Conservation (phyloP, 1,140 invertebrate genomes). For the Proales similis region DNA sequence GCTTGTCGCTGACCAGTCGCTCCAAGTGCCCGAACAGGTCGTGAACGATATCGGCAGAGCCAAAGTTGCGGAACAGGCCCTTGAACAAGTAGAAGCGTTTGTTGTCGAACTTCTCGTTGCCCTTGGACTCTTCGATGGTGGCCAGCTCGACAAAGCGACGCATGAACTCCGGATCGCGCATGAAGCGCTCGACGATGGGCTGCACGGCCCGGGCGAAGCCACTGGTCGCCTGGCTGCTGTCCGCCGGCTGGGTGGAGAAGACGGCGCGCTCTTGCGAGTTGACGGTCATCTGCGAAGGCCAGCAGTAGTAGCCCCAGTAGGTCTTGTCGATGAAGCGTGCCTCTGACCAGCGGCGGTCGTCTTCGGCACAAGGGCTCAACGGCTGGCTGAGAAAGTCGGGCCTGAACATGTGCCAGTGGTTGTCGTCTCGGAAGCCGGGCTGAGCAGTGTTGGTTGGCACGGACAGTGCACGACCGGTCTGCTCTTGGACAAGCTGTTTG, state of each 20-base stretch:
- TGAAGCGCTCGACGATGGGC: slow-evolving; percentile 46
- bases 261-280: not conserved
- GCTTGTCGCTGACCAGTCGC: slow-evolving; percentile 61
- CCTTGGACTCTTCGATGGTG: slow-evolving; percentile 77
- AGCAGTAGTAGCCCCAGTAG: slow-evolving; percentile 69
- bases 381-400: slow-evolving; percentile 7
- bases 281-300: slow-evolving; percentile 61
- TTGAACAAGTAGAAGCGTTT: slow-evolving; percentile 65
- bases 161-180: slow-evolving; percentile 61
- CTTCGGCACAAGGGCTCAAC: no score
- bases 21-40: slow-evolving; percentile 61
- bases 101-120: slow-evolving; percentile 67
- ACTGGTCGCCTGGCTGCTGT: slow-evolving; percentile 59
- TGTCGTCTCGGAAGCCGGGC: slow-evolving; percentile 27
- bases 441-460: not conserved
- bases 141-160: slow-evolving; percentile 66
- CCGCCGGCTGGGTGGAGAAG: slow-evolving; percentile 38
- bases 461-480: not conserved
- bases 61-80: slow-evolving; percentile 71
- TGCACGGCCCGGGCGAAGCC: slow-evolving; percentile 42
- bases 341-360: not conserved
- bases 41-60: slow-evolving; percentile 58
- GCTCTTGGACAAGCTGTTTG: slow-evolving; percentile 1
- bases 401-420: slow-evolving; percentile 16
- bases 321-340: slow-evolving; percentile 62